Evolutionary conservation across 2,888 invertebrate species (phyloP).

Genomic region (Cryptus armator): DNA sequence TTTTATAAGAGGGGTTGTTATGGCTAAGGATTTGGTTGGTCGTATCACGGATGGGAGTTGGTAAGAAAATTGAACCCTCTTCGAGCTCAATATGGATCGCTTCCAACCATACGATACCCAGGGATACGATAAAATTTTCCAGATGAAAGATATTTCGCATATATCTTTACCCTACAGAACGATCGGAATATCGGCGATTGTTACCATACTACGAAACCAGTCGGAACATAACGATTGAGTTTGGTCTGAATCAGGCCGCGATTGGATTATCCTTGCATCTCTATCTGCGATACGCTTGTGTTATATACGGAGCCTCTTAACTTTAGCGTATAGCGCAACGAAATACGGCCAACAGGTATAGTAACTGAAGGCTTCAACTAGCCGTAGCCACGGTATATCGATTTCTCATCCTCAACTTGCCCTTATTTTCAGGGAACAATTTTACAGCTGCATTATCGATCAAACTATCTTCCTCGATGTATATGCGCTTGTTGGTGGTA

Average conservation of each 20-base stretch:
- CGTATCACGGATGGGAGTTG: background rate
- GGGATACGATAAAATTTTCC: background rate
- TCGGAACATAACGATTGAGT: background rate
- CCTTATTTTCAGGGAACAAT: conserved; percentile 62
- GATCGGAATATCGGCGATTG: background rate
- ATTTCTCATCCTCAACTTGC: conserved; percentile 57
- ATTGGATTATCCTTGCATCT: conserved; percentile 32
- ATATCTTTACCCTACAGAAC: background rate
- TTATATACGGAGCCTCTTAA: background rate
- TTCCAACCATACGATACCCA: background rate
- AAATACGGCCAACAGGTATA: background rate
- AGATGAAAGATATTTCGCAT: background rate
- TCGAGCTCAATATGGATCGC: background rate
- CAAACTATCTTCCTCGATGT: conserved; percentile 48
- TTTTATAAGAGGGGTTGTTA: too few relatives aligned
- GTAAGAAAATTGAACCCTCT: background rate
- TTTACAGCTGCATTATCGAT: conserved; percentile 67
- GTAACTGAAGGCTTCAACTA: conserved; percentile 13
- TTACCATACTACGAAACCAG: background rate
- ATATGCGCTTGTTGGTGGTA: background rate
- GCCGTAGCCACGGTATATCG: conserved; percentile 39
- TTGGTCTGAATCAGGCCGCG: conserved; percentile 23
- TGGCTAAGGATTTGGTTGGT: background rate
- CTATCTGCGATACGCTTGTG: conserved; percentile 9
- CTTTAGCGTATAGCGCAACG: background rate